These are phyloP conservation scores for Danio kyathit DNA, from an alignment of 2,797 vertebrate genomes.

Conservation along the genomic window DNA sequence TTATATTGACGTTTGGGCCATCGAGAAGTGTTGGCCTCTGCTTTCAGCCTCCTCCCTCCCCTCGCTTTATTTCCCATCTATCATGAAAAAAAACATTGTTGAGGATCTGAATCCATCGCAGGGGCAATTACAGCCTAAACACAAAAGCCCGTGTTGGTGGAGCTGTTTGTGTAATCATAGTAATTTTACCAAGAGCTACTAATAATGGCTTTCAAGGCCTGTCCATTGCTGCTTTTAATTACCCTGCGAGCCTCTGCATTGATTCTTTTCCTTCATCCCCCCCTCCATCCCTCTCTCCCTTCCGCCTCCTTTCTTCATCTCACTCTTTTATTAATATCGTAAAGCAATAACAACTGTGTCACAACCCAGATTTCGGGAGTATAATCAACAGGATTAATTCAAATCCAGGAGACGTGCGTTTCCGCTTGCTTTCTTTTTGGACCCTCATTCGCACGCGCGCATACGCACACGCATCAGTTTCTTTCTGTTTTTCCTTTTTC, in stretches of 20 bases:
- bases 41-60: conserved; percentile 29
- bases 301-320: conserved; percentile 18
- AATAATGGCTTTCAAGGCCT: conserved; percentile 72
- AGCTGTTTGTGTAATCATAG: conserved; percentile 70
- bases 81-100: conserved; percentile 46
- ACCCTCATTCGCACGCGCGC: conserved; percentile 18
- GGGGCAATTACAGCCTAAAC: conserved; percentile 43
- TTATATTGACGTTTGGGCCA: conserved; percentile 15
- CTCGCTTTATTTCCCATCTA: conserved; percentile 61
- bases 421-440: conserved; percentile 35
- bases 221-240: conserved; percentile 73
- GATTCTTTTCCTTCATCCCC: conserved; percentile 64
- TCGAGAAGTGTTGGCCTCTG: conserved; percentile 20
- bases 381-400: conserved; percentile 73
- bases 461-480: conserved; percentile 10
- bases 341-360: conserved; percentile 79
- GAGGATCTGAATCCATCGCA: conserved; percentile 53
- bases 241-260: conserved; percentile 72
- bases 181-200: conserved; percentile 76
- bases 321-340: conserved; percentile 77
- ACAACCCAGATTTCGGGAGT: conserved; percentile 67
- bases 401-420: conserved; percentile 58
- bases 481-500: conserved; percentile 38
- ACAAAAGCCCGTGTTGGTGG: conserved; percentile 46
- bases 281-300: not conserved